These are phyloP conservation scores for Calliphora vomitoria DNA, from an alignment of 2,888 invertebrate species.

Conservation along the genomic window DNA sequence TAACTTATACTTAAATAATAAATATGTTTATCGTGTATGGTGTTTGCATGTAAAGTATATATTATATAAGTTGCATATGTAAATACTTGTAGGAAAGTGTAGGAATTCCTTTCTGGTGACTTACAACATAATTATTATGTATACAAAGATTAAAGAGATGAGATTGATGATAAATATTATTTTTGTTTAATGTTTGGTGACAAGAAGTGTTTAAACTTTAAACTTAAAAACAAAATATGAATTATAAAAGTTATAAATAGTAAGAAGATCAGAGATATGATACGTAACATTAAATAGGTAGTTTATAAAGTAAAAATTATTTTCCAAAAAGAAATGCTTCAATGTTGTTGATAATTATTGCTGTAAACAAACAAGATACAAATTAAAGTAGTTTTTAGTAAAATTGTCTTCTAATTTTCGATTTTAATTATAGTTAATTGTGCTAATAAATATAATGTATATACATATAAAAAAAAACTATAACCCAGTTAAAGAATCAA, in stretches of 20 bases:
- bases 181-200: conserved; percentile 7
- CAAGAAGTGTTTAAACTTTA: neutral
- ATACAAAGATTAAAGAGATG: neutral
- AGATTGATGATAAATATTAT: neutral
- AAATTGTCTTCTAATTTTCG: neutral
- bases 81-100: neutral
- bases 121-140: neutral
- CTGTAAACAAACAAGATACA: conserved; percentile 33
- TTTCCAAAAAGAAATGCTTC: conserved; percentile 59
- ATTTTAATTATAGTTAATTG: no score
- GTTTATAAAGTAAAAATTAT: conserved; percentile 49
- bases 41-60: neutral
- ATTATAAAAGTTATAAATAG: conserved; percentile 14
- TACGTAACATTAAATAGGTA: conserved; percentile 49
- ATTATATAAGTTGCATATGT: neutral
- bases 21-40: neutral
- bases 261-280: conserved; percentile 40
- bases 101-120: conserved; percentile 36
- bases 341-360: conserved; percentile 50
- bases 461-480: no score
- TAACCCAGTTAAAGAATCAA: no score
- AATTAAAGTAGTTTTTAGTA: conserved; percentile 8
- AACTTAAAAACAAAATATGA: neutral
- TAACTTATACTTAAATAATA: conserved; percentile 24
- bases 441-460: no score